phyloP scores from a whole-genome alignment of 1,140 invertebrate species.

The Sarcophaga peregrina region DNA sequence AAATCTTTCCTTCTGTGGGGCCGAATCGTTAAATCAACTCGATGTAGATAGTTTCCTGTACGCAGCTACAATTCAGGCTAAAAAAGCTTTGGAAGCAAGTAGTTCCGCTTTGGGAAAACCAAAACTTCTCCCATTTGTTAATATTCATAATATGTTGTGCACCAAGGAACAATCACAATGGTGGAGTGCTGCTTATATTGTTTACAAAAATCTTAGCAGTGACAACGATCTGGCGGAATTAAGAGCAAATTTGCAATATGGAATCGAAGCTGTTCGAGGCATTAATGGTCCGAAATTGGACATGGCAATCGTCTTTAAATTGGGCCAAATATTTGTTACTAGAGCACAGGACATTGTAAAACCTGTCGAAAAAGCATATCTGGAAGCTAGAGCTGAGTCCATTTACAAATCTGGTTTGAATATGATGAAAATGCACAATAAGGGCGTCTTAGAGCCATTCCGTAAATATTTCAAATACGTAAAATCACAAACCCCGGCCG shows the following conservation, averaged over 20 bases:
- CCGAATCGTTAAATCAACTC: conserved; percentile 81
- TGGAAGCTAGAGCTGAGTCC: conserved; percentile 77
- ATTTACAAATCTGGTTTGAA: conserved; percentile 83
- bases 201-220: conserved; percentile 66
- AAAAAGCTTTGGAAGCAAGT: conserved; percentile 68
- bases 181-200: conserved; percentile 77
- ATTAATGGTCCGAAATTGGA: conserved; percentile 84
- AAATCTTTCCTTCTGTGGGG: conserved; percentile 74
- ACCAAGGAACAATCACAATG: conserved; percentile 81
- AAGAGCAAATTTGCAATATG: conserved; percentile 78
- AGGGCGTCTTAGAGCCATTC: conserved; percentile 70
- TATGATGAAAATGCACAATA: conserved; percentile 76
- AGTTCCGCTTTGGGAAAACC: conserved; percentile 64
- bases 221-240: conserved; percentile 74
- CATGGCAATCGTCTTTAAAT: conserved; percentile 76
- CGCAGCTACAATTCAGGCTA: conserved; percentile 72
- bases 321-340: conserved; percentile 79
- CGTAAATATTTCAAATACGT: conserved; percentile 76
- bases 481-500: conserved; percentile 69
- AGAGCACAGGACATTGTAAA: conserved; percentile 67
- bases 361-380: conserved; percentile 70
- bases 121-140: conserved; percentile 73
- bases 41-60: conserved; percentile 88
- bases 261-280: conserved; percentile 84
- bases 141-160: conserved; percentile 74